Conservation (phyloP, 2,113 vertebrate species). For the Romanogobio albipinnatus region DNA sequence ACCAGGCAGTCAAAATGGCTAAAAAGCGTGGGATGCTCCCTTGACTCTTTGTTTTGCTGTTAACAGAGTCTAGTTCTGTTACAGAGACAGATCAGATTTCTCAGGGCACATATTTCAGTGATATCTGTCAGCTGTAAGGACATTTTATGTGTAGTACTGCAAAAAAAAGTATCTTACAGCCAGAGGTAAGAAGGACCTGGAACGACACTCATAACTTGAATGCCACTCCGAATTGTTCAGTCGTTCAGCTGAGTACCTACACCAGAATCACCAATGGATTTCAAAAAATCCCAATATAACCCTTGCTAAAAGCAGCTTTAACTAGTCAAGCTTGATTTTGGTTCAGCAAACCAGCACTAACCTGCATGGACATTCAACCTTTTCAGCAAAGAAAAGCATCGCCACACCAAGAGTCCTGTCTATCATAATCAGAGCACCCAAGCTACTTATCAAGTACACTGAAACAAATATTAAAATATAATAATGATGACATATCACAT, state of each 20-base stretch:
- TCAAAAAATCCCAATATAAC: neutral
- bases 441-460: slow-evolving; percentile 1
- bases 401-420: neutral
- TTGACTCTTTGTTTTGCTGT: slow-evolving; percentile 7
- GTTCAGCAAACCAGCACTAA: neutral
- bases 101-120: neutral
- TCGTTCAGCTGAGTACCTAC: neutral
- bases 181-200: neutral
- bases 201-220: slow-evolving; percentile 6
- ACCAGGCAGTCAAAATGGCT: neutral
- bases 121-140: neutral
- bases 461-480: slow-evolving; percentile 23
- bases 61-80: slow-evolving; percentile 12
- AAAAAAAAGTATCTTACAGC: neutral
- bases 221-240: neutral
- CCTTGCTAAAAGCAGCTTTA: neutral
- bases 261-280: neutral
- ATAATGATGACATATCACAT: slow-evolving; percentile 29
- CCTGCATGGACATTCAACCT: neutral
- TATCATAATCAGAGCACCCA: neutral
- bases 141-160: neutral
- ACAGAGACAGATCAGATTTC: neutral
- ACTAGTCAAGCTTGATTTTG: neutral
- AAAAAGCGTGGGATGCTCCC: slow-evolving; percentile 8
- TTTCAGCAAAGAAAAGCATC: neutral